phyloP scores from a whole-genome alignment of 2,888 invertebrate genomes.

The Mesorhabditis spiculigera region DNA sequence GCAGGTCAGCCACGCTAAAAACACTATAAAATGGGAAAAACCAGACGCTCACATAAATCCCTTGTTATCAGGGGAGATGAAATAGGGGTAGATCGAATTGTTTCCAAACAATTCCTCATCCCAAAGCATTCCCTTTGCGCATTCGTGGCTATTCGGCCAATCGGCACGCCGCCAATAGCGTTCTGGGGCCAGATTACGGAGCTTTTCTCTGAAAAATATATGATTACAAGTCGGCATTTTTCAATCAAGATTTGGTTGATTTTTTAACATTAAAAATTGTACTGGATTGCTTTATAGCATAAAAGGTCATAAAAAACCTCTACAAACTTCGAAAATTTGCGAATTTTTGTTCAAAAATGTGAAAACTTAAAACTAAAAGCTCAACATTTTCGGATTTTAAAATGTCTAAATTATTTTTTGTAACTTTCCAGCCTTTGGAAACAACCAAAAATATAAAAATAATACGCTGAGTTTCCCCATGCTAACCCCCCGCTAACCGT shows the following conservation, averaged over 20 bases:
- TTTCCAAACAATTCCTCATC: slow-evolving; percentile 29
- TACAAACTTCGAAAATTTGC: no score
- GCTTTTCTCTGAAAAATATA: background rate
- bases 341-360: no score
- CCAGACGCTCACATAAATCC: slow-evolving; percentile 62
- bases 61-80: slow-evolving; percentile 75
- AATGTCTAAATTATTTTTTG: no score
- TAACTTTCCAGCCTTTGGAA: no score
- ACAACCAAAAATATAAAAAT: no score
- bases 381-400: no score
- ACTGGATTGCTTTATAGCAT: no score
- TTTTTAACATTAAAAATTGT: no score
- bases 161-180: slow-evolving; percentile 35
- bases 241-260: background rate
- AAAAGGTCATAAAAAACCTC: no score
- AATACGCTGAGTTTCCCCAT: no score
- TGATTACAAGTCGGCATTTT: background rate
- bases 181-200: background rate
- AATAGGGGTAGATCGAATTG: slow-evolving; percentile 65
- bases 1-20: slow-evolving; percentile 62
- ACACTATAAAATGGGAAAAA: slow-evolving; percentile 58
- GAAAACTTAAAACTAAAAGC: no score
- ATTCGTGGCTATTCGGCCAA: slow-evolving; percentile 39
- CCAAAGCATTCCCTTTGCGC: slow-evolving; percentile 32
- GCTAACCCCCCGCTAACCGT: no score